Conservation (phyloP, 2,113 vertebrate species). For the Leucopsar rothschildi region DNA sequence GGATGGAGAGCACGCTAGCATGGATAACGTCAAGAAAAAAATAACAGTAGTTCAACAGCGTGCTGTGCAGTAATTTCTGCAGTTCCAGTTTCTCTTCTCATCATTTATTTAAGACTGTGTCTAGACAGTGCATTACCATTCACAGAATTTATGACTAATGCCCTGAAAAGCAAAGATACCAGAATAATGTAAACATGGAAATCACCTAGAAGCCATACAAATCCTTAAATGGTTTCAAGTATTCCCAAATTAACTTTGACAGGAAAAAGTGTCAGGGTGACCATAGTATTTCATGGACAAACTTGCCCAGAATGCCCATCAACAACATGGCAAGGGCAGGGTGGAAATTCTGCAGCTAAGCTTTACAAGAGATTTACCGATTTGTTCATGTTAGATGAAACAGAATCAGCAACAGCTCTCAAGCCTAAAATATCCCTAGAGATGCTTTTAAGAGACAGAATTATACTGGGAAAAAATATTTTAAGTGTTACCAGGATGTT, state of each 20-base stretch:
- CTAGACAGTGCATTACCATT: constrained; percentile 63
- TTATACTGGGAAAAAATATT: neutral
- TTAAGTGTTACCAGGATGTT: neutral
- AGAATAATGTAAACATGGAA: constrained; percentile 29
- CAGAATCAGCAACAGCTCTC: neutral
- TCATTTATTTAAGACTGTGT: constrained; percentile 68
- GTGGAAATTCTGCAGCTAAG: neutral
- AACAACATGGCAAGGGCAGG: neutral
- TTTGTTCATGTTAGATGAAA: neutral
- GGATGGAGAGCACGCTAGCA: neutral
- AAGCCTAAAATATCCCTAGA: neutral
- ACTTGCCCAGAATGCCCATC: neutral
- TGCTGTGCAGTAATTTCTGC: constrained; percentile 11
- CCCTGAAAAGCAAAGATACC: constrained; percentile 33
- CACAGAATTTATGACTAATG: constrained; percentile 55
- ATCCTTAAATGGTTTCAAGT: neutral
- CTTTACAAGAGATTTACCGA: neutral
- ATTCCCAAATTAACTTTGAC: neutral
- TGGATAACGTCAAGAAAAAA: neutral
- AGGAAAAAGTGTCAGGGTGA: constrained; percentile 5
- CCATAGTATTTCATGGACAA: neutral
- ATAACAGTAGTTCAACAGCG: neutral
- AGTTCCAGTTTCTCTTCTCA: constrained; percentile 51
- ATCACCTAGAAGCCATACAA: constrained; percentile 23
- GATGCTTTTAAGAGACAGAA: neutral